Conservation (phyloP, 1,140 invertebrate genomes). For the Drosophila mojavensis region DNA sequence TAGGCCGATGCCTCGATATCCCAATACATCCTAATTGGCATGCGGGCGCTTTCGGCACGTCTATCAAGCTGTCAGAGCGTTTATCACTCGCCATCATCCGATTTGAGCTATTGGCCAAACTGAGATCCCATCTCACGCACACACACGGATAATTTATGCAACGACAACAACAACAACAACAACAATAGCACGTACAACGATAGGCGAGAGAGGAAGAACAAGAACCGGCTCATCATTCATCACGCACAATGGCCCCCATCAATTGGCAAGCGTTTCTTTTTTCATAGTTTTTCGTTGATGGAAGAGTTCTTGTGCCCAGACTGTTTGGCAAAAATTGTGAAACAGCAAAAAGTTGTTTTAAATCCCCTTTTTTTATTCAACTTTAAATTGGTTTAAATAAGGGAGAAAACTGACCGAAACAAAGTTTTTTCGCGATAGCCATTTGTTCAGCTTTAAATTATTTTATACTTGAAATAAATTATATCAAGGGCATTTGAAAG, state of each 20-base stretch:
- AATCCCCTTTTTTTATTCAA: background rate
- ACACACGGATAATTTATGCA: conserved; percentile 46
- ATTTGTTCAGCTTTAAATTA: too few species aligned
- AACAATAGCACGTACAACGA: background rate
- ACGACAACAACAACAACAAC: conserved; percentile 6
- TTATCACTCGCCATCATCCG: conserved; percentile 55
- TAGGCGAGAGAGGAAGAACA: background rate
- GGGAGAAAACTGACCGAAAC: background rate
- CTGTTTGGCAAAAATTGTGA: background rate
- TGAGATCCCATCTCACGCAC: conserved; percentile 27
- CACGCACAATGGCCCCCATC: conserved; percentile 27
- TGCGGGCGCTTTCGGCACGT: conserved; percentile 43
- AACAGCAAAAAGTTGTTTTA: background rate
- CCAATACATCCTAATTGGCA: conserved; percentile 18
- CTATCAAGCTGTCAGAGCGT: conserved; percentile 59
- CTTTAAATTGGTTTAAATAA: background rate
- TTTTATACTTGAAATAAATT: too few species aligned
- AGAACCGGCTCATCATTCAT: conserved; percentile 36
- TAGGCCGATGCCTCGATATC: conserved; percentile 5
- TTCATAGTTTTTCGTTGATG: conserved; percentile 26
- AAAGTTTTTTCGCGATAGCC: background rate
- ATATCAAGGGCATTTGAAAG: too few species aligned
- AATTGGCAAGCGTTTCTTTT: conserved; percentile 24
- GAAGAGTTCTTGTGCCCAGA: background rate
- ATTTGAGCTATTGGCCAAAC: conserved; percentile 52